Conservation (phyloP, 1,140 invertebrate species). For the Acromyrmex echinatior region DNA sequence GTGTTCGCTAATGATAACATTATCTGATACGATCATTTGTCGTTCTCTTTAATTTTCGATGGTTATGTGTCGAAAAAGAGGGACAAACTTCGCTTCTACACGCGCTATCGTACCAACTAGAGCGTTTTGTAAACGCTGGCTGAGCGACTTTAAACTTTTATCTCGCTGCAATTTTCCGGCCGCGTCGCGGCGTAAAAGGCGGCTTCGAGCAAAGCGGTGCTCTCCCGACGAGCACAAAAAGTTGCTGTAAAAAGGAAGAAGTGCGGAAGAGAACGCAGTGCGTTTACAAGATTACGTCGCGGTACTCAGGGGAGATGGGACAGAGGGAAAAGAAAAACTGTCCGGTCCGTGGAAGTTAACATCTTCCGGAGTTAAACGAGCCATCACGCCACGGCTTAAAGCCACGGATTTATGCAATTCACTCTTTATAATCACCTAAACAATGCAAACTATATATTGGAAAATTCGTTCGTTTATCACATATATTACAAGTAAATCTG, state of each 20-base stretch:
- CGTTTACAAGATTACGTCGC: slow-evolving; percentile 62
- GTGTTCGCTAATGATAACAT: neutral
- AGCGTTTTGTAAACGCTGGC: slow-evolving; percentile 59
- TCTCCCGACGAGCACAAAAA: slow-evolving; percentile 48
- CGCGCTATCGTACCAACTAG: slow-evolving; percentile 49
- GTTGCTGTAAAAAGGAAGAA: slow-evolving; percentile 41
- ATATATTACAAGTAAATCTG: neutral
- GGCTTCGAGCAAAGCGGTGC: slow-evolving; percentile 44
- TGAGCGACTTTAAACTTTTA: slow-evolving; percentile 64
- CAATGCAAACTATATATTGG: neutral
- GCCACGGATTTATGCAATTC: slow-evolving; percentile 43
- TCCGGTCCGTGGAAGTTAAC: slow-evolving; percentile 54
- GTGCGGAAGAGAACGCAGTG: slow-evolving; percentile 53
- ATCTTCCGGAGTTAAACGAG: slow-evolving; percentile 60
- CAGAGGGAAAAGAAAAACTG: slow-evolving; percentile 48
- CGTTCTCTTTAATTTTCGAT: slow-evolving; percentile 36
- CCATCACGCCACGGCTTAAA: slow-evolving; percentile 2
- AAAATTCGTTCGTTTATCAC: neutral
- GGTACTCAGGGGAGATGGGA: neutral
- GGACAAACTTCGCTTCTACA: slow-evolving; percentile 25
- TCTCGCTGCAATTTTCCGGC: slow-evolving; percentile 60
- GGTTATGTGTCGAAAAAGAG: slow-evolving; percentile 21
- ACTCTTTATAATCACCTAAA: slow-evolving; percentile 41
- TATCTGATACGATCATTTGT: slow-evolving; percentile 6
- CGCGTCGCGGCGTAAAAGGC: slow-evolving; percentile 59